Percentiles rank a stretch among this genome's conserved stretches.
Evolutionary conservation across 1,140 invertebrate genomes (phyloP).

Genomic region (Achatina immaculata): DNA sequence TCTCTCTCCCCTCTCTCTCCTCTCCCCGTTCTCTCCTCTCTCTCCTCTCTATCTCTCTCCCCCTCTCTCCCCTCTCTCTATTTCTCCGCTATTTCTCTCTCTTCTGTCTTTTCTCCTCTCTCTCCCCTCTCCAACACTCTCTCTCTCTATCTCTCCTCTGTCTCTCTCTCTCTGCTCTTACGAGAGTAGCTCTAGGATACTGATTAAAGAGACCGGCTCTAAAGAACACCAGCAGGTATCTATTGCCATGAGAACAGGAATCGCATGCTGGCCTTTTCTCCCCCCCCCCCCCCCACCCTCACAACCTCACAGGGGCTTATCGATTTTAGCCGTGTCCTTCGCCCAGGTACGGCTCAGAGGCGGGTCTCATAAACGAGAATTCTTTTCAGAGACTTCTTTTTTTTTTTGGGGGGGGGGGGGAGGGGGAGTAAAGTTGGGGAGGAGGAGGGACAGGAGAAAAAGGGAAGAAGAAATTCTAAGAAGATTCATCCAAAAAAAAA

Average conservation of each 20-base stretch:
- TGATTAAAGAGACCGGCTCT: background rate
- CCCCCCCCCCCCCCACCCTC: no score
- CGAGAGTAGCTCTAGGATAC: background rate
- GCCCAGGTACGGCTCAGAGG: background rate
- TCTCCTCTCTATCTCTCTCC: background rate
- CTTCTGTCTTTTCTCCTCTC: background rate
- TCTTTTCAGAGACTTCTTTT: background rate
- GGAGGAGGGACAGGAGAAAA: background rate
- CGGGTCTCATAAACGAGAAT: background rate
- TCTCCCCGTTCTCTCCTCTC: background rate
- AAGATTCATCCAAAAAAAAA: background rate
- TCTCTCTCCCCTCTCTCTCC: background rate
- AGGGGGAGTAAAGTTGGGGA: background rate
- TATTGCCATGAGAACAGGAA: slow-evolving; percentile 11
- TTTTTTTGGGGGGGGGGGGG: background rate
- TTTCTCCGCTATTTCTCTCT: background rate
- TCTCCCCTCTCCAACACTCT: background rate
- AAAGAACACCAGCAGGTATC: background rate
- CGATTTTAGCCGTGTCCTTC: background rate
- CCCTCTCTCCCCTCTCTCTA: background rate
- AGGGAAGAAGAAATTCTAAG: background rate
- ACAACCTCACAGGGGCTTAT: background rate
- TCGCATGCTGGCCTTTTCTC: background rate
- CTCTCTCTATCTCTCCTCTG: background rate
- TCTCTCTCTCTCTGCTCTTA: background rate